Conservation (phyloP, 2,113 vertebrate species). For the Talpa occidentalis region DNA sequence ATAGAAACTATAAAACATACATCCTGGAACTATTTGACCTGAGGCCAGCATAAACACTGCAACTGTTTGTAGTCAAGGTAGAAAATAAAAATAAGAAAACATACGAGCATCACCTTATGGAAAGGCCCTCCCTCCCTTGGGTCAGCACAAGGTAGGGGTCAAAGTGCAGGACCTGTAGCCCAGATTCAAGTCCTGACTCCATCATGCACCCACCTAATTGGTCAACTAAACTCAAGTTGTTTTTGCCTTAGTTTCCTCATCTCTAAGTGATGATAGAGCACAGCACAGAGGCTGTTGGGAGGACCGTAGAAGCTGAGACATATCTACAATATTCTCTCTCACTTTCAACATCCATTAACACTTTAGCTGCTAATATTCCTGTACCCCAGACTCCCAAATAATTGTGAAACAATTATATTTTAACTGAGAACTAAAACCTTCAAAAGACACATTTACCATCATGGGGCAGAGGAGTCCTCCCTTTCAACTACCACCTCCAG, state of each 20-base stretch:
- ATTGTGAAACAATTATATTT: background rate
- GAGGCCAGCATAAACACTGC: background rate
- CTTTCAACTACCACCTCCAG: background rate
- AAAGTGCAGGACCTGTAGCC: background rate
- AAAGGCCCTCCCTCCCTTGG: background rate
- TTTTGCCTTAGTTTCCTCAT: background rate
- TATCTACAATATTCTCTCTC: background rate
- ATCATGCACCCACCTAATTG: background rate
- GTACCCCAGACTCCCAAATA: rapidly evolving
- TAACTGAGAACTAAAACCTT: background rate
- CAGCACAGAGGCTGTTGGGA: background rate
- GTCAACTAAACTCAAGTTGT: background rate
- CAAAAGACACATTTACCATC: background rate
- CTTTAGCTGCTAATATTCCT: background rate
- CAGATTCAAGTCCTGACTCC: rapidly evolving
- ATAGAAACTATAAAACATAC: background rate
- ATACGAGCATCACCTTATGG: background rate
- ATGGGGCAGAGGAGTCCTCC: rapidly evolving
- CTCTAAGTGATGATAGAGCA: background rate
- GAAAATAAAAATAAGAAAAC: constrained; percentile 33
- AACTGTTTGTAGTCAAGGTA: background rate
- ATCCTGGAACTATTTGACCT: background rate
- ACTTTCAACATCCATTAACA: rapidly evolving
- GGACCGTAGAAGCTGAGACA: background rate
- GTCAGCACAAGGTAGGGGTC: background rate